Base-by-base conservation (phyloP, 2,888 invertebrate genomes). In the Papilio gigon region DNA sequence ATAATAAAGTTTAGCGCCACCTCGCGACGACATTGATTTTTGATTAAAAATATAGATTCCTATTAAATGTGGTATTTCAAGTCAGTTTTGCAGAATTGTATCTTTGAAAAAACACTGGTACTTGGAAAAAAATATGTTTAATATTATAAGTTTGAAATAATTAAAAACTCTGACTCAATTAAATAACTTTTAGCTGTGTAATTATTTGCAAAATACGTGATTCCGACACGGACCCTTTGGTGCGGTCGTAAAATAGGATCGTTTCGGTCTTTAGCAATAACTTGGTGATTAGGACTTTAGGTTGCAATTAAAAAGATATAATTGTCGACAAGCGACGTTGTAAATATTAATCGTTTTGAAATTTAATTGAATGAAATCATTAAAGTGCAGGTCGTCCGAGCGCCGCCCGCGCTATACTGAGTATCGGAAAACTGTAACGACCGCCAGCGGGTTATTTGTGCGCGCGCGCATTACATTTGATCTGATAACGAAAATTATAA, bases 281-380 rank as follows among this genome's bases (percentile, higher is more conserved):
- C 6, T 27, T 30, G 30, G 1, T 30, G 9, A 56, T 56, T 30
- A 56, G 53, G 17, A n/a, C 17, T 27, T 53, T n/a, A 27, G 27
- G n/a, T 5, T 27, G 2, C 9, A 53, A 53, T 56, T 56, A 56
- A 56, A 56, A 30, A 56, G 53, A 30, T 50, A 50, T 56, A 30
- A 56, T 56, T 30, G 30, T 56, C 30, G 30, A 56, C n/a, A 56
- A 30, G 30, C 30, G 17, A 56, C 53, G 11, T 56, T 56, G n/a
- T 30, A 9, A 56, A 56, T 56, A 30, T 30, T n/a, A 30, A 56
- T 56, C 30, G 30, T 56, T 56, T 56, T 30, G n/a, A 56, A 56
- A 30, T 30, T 56, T 56, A 56, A 56, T 56, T 56, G 53, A 56
- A 56, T 50, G 12, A 27, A 50, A 50, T 50, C 50, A 50, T 50